Conservation (phyloP, 1,140 invertebrate species). For the Orchestia grillus region DNA sequence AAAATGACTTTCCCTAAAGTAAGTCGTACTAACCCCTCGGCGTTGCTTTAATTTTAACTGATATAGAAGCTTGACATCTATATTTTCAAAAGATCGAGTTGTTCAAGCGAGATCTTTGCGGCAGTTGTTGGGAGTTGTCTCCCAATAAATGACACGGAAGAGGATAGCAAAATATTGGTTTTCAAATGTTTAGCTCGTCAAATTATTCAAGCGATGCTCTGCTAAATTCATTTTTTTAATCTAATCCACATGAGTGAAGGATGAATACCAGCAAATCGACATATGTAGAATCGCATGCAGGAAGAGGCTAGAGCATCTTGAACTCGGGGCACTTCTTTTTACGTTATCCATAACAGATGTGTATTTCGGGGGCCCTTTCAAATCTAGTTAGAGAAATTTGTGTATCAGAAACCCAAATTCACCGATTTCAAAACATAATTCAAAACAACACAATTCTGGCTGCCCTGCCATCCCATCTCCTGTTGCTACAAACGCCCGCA, state of each 20-base stretch:
- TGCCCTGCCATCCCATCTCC: no score
- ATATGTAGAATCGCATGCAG: no score
- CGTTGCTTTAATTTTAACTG: not conserved
- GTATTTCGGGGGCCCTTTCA: no score
- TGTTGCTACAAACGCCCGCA: no score
- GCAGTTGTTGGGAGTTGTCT: not conserved
- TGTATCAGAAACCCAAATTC: no score
- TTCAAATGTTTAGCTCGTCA: not conserved
- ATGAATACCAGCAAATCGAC: not conserved
- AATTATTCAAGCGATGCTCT: not conserved
- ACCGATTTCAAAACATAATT: no score
- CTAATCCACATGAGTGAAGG: not conserved
- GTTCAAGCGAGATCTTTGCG: not conserved
- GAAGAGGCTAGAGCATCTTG: no score
- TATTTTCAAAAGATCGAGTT: not conserved
- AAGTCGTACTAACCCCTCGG: not conserved
- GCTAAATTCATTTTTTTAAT: not conserved
- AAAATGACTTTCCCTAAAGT: not conserved
- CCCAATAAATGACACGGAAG: not conserved
- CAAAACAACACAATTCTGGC: no score
- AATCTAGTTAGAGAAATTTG: no score
- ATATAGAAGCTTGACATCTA: not conserved
- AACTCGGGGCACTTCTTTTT: no score
- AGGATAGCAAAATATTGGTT: not conserved
- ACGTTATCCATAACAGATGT: no score